Conservation (phyloP, 2,113 vertebrate species). For the Connochaetes taurinus region DNA sequence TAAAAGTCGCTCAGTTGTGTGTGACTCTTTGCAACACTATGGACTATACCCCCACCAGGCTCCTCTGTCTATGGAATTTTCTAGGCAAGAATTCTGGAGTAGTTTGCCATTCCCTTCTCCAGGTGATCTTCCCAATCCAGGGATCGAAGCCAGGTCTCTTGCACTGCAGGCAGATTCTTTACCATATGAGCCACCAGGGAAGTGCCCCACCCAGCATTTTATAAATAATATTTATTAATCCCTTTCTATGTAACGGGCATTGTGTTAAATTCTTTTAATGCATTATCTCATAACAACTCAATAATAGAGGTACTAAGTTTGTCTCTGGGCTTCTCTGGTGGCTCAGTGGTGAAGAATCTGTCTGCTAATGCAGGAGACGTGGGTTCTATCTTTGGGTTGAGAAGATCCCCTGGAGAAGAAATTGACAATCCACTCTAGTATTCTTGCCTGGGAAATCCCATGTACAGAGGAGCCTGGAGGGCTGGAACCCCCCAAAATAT, state of each 20-base stretch:
- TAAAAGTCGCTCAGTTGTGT: not conserved
- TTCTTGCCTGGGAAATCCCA: not conserved
- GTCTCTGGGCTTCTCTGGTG: not conserved
- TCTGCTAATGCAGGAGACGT: not conserved
- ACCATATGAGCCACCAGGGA: not conserved
- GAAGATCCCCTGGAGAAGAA: not conserved
- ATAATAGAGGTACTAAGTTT: not conserved
- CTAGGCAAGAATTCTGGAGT: not conserved
- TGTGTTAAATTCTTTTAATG: not conserved
- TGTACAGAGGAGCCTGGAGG: not conserved
- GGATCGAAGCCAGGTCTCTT: not conserved
- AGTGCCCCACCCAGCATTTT: not conserved
- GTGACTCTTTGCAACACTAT: not conserved
- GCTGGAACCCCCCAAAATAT: not conserved
- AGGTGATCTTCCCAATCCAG: not conserved
- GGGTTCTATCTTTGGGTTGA: not conserved
- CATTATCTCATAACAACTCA: not conserved
- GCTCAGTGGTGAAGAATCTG: not conserved
- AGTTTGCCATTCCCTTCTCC: not conserved
- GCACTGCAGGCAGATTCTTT: not conserved
- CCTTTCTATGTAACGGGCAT: not conserved
- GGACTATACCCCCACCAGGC: not conserved
- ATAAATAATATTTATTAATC: not conserved
- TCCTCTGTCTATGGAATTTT: not conserved
- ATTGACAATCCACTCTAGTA: not conserved